Conservation (phyloP, 2,888 invertebrate genomes). For the Dasysyrphus tricinctus region DNA sequence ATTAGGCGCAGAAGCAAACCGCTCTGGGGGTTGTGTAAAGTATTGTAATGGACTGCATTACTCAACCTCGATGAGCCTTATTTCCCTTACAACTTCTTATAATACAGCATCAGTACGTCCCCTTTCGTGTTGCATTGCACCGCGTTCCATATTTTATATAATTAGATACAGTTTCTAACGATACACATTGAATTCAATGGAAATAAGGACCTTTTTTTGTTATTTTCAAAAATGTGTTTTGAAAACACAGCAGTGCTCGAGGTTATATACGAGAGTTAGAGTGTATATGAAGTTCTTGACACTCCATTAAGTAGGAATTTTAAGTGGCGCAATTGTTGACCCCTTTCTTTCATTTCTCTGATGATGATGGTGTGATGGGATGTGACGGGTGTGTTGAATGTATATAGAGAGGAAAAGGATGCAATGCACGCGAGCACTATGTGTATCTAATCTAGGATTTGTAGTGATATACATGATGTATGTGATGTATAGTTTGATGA, state of each 20-base stretch:
- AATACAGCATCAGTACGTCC: background rate
- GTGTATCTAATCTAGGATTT: slow-evolving; percentile 59
- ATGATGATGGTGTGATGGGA: slow-evolving; percentile 14
- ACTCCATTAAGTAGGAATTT: slow-evolving; percentile 72
- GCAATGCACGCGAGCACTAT: slow-evolving; percentile 40
- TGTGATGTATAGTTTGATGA: slow-evolving; percentile 37
- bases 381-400: slow-evolving; percentile 6
- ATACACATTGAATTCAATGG: slow-evolving; percentile 50
- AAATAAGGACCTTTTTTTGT: slow-evolving; percentile 41
- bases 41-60: slow-evolving; percentile 46
- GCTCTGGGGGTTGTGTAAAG: slow-evolving; percentile 67
- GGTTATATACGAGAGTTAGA: background rate
- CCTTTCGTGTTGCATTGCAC: slow-evolving; percentile 26
- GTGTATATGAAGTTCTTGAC: slow-evolving; percentile 65
- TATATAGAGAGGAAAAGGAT: slow-evolving; percentile 42
- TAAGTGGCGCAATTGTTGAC: slow-evolving; percentile 74
- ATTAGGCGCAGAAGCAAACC: slow-evolving; percentile 75
- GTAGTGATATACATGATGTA: slow-evolving; percentile 54
- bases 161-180: slow-evolving; percentile 72
- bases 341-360: slow-evolving; percentile 48
- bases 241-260: slow-evolving; percentile 61
- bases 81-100: slow-evolving; percentile 11
- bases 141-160: slow-evolving; percentile 69
- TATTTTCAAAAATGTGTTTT: slow-evolving; percentile 60
- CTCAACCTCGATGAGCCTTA: slow-evolving; percentile 37